Evolutionary conservation across 2,113 vertebrate species (phyloP).

Genomic region (Chamaea fasciata): DNA sequence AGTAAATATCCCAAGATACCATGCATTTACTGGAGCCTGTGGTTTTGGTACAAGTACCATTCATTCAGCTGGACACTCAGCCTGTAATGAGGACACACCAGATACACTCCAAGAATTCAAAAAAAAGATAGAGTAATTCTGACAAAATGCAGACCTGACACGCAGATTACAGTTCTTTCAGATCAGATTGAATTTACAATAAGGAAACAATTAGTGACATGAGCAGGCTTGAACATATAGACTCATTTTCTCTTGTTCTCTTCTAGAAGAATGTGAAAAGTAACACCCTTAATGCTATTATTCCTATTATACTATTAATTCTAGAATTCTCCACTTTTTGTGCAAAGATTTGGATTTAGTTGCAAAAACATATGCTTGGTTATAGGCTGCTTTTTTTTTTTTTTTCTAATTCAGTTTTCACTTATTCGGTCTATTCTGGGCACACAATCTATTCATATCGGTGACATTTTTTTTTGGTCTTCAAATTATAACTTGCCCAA

Average conservation of each 20-base stretch:
- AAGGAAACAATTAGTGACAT: background rate
- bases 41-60: background rate
- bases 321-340: background rate
- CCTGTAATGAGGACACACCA: background rate
- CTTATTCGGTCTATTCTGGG: background rate
- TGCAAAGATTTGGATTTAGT: background rate
- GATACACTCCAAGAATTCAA: background rate
- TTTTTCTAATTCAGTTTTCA: background rate
- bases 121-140: background rate
- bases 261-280: background rate
- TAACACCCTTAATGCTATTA: background rate
- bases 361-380: background rate
- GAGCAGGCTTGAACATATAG: background rate
- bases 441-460: background rate
- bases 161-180: background rate
- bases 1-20: background rate
- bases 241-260: background rate
- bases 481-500: background rate
- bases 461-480: background rate
- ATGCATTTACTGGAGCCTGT: background rate
- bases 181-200: background rate
- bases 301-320: background rate
- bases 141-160: background rate
- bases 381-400: background rate
- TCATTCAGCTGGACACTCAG: background rate